Evolutionary conservation across 2,113 vertebrate genomes (phyloP), one percentile per base, ranked within the genome.

Genomic region (Brachyistius frenatus): DNA sequence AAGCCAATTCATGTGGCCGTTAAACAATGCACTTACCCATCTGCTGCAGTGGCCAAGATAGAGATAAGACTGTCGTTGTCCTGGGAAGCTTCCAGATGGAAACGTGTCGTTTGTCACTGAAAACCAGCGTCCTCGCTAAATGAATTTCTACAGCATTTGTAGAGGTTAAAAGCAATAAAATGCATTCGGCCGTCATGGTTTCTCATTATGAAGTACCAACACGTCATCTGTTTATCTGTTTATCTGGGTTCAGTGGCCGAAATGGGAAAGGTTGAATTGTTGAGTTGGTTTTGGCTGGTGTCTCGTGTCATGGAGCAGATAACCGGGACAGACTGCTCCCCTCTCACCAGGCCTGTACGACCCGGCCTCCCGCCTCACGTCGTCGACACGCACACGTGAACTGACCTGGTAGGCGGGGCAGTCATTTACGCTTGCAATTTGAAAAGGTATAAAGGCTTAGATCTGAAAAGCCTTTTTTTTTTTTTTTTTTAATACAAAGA

Each of bases 391-490:
- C 30, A 41, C 54, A 81, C 33, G 66, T 70, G 52, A 41, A 31
- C 53, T 74, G 61, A 73, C 66, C 60, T 0, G n/a, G 73, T 70
- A 79, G 73, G 80, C 2, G 73, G 63, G 54, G 75, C 67, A 5
- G 54, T 58, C 13, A 10, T 82, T 85, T 66, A 23, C 2, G 55
- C 52, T 23, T 73, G 75, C 69, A 75, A 39, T 86, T 87, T 92
- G 44, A 84, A 85, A 79, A 60, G 73, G 61, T 23, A 31, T 55
- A n/a, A 68, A 23, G 47, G 70, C 66, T 73, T 37, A 15, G 67
- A 84, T 89, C 86, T 86, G 90, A 91, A 91, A 88, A 90, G 85
- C 68, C 70, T 77, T 82, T 70, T 23, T 23, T 23, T 23, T 23
- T 23, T 23, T 23, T 23, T 23, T 23, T 23, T 23, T 23, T 23